Evolutionary conservation across 1,140 invertebrate genomes (phyloP).

Genomic region (Drosophila watanabei): DNA sequence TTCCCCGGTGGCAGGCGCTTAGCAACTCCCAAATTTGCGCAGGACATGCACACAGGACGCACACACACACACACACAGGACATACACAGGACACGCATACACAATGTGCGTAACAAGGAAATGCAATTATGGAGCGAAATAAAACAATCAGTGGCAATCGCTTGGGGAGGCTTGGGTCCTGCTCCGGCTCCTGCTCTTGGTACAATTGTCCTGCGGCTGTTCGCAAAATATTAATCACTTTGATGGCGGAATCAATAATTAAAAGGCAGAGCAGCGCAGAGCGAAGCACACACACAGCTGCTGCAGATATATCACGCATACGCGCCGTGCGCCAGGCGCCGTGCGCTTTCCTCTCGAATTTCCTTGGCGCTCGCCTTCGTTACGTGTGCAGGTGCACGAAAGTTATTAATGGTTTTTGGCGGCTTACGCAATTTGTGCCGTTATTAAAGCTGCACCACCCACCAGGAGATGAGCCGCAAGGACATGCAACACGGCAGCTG

Average conservation of each 20-base stretch:
- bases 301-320: constrained; percentile 48
- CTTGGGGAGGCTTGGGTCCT: constrained; percentile 16
- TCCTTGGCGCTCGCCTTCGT: constrained; percentile 11
- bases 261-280: constrained; percentile 58
- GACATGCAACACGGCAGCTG: constrained; percentile 33
- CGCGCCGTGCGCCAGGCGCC: constrained; percentile 14
- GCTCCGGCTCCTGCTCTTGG: background rate
- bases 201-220: constrained; percentile 31
- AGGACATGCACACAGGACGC: constrained; percentile 8
- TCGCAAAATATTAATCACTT: constrained; percentile 75
- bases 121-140: constrained; percentile 73
- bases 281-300: background rate
- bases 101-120: constrained; percentile 62
- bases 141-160: constrained; percentile 65
- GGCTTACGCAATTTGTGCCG: constrained; percentile 70
- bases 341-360: constrained; percentile 4
- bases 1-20: constrained; percentile 22
- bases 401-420: constrained; percentile 79
- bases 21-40: constrained; percentile 13
- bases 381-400: constrained; percentile 62
- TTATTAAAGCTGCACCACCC: constrained; percentile 63
- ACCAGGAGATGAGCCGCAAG: constrained; percentile 20
- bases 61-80: background rate
- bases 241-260: constrained; percentile 75
- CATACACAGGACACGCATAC: background rate